Evolutionary conservation across 2,888 invertebrate genomes (phyloP), one percentile per base, ranked within the genome.

Genomic region (Tetanocera ferruginea): DNA sequence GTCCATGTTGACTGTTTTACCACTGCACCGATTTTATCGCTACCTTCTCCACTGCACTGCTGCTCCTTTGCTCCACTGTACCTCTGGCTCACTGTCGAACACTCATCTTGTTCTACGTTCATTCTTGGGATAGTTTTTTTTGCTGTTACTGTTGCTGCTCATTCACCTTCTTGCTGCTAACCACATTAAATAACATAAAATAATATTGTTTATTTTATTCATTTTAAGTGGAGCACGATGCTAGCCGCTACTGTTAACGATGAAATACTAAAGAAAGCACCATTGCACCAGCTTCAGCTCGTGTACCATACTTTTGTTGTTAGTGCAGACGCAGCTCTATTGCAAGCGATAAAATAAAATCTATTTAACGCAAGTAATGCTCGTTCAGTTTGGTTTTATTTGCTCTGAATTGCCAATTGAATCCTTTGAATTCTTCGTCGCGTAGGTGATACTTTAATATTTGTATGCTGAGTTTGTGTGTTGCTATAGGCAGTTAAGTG

Each of bases 141-240:
- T n/a, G 4, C 23, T 28, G 25, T 6, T 60, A 25, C 31, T n/a
- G 64, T 28, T 64, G 28, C 64, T 34, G 17, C 57, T 34, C 31
- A 31, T 64, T 64, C 64, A 31, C 17, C 31, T 28, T 17, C 3
- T 11, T 4, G 14, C 8, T 28, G 19, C 25, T 23, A 19, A 19
- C 71, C 31, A 11, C 71, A 71, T 19, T n/a, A 71, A 52, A 52
- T 55, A 51, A 34, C 17, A 25, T 57, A 57, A 57, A 72, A 34
- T 60, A 37, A 52, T 72, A 72, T 72, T 57, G 11, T 37, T 14
- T 72, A 57, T 52, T 57, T 72, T 72, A 52, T 72, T 72, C 57
- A 72, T 57, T 19, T n/a, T 19, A 72, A 72, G 72, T 57, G 72
- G 37, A 37, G 57, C 72, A 37, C 23, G 72, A 2, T 28, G 28